These are phyloP conservation scores for Merops nubicus DNA, from an alignment of 2,113 vertebrate species.

Conservation along the genomic window DNA sequence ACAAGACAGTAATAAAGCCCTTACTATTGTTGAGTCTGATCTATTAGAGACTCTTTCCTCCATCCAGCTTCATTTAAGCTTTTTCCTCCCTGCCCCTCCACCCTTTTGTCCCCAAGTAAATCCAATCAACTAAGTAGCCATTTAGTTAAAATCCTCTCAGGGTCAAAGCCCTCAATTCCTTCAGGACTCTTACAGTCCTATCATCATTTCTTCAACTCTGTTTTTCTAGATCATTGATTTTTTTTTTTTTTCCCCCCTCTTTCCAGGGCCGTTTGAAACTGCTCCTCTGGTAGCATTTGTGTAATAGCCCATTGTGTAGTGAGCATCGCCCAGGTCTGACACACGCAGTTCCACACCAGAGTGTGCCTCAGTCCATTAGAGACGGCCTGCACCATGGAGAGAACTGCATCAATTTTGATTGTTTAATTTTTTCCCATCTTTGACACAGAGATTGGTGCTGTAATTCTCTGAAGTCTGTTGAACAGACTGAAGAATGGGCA, in stretches of 20 bases:
- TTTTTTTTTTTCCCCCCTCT: neutral
- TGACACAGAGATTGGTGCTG: neutral
- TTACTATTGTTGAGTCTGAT: slow-evolving; percentile 36
- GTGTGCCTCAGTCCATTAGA: slow-evolving; percentile 1
- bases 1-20: slow-evolving; percentile 59
- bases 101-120: slow-evolving; percentile 50
- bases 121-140: slow-evolving; percentile 78
- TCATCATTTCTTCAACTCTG: slow-evolving; percentile 55
- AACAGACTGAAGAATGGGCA: neutral
- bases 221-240: slow-evolving; percentile 64
- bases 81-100: neutral
- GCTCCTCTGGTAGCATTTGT: slow-evolving; percentile 28
- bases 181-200: slow-evolving; percentile 56
- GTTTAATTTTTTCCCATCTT: neutral
- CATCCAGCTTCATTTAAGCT: slow-evolving; percentile 69
- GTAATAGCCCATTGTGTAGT: neutral
- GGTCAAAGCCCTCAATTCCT: slow-evolving; percentile 68
- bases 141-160: slow-evolving; percentile 72
- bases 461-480: slow-evolving; percentile 9
- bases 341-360: neutral
- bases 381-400: neutral
- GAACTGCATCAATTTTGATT: slow-evolving; percentile 24
- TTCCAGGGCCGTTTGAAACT: slow-evolving; percentile 45
- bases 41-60: slow-evolving; percentile 51
- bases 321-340: neutral